Conservation (phyloP, 1,140 invertebrate species). For the Sitophilus oryzae region DNA sequence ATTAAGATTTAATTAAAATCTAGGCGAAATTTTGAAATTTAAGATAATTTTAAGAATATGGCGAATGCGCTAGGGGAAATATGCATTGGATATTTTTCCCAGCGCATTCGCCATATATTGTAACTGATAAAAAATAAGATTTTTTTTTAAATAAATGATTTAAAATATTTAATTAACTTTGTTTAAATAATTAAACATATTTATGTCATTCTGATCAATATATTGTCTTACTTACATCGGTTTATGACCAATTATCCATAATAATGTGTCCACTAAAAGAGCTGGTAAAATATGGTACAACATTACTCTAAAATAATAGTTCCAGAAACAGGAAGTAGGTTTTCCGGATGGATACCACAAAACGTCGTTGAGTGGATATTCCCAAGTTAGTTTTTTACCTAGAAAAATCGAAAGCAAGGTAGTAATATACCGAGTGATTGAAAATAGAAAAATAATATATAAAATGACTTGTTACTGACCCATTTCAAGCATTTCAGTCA, state of each 20-base stretch:
- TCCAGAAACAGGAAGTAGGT: conserved; percentile 46
- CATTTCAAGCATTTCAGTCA: conserved; percentile 52
- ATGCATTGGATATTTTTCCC: not conserved
- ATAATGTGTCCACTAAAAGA: conserved; percentile 57
- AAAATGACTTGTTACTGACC: conserved; percentile 38
- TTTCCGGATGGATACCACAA: conserved; percentile 60
- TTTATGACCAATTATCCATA: conserved; percentile 57
- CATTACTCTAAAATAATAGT: conserved; percentile 54
- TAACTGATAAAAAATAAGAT: not conserved
- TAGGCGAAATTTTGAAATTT: no score
- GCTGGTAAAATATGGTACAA: conserved; percentile 65
- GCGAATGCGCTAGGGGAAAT: no score
- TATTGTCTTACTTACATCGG: conserved; percentile 61
- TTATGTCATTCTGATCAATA: not conserved
- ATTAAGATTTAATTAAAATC: not conserved
- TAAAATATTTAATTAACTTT: not conserved
- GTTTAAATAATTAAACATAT: not conserved
- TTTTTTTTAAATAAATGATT: not conserved
- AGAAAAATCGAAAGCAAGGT: not conserved
- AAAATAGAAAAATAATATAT: not conserved
- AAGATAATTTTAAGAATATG: no score
- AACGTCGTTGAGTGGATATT: conserved; percentile 59
- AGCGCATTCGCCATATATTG: conserved; percentile 8
- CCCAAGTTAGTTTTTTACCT: conserved; percentile 41
- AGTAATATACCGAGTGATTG: not conserved